Conservation (phyloP, 2,888 invertebrate species). For the Ennomos quercinarius region DNA sequence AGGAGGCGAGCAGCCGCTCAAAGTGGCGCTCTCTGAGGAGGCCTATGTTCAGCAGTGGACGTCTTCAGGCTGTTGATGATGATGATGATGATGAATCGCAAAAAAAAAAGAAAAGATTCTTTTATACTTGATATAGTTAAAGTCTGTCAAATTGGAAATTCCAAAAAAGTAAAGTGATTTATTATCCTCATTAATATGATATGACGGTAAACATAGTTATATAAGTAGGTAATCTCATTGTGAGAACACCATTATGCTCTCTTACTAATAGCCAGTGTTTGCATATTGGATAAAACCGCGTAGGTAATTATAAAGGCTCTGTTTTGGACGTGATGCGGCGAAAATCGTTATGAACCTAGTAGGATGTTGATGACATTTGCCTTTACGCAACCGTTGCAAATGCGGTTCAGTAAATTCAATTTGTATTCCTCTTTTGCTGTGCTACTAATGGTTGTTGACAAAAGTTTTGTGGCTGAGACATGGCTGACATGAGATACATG, state of each 20-base stretch:
- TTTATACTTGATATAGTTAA: too few species aligned
- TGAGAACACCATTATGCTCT: constrained; percentile 61
- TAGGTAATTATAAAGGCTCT: constrained; percentile 34
- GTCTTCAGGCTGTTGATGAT: too few species aligned
- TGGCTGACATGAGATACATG: too few species aligned
- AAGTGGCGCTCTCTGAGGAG: too few species aligned
- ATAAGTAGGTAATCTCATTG: constrained; percentile 56
- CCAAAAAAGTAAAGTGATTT: too few species aligned
- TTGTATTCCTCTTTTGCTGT: constrained; percentile 6
- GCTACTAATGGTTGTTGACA: not conserved
- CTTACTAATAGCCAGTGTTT: constrained; percentile 53
- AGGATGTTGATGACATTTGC: constrained; percentile 13
- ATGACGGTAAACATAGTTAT: not conserved
- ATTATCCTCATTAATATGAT: too few species aligned
- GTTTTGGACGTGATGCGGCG: constrained; percentile 40
- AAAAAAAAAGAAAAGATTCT: too few species aligned
- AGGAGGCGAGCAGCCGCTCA: too few species aligned
- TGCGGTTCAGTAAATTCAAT: constrained; percentile 14
- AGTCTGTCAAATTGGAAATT: too few species aligned
- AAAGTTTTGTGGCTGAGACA: too few species aligned
- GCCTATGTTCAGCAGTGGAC: too few species aligned
- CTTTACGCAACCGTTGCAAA: constrained; percentile 1
- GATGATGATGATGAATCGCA: too few species aligned
- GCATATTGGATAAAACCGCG: constrained; percentile 67
- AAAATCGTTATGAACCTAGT: constrained; percentile 8